Percentiles rank a stretch among this genome's conserved stretches.
Conservation (phyloP, 2,113 vertebrate species). For the Channa maculata region DNA sequence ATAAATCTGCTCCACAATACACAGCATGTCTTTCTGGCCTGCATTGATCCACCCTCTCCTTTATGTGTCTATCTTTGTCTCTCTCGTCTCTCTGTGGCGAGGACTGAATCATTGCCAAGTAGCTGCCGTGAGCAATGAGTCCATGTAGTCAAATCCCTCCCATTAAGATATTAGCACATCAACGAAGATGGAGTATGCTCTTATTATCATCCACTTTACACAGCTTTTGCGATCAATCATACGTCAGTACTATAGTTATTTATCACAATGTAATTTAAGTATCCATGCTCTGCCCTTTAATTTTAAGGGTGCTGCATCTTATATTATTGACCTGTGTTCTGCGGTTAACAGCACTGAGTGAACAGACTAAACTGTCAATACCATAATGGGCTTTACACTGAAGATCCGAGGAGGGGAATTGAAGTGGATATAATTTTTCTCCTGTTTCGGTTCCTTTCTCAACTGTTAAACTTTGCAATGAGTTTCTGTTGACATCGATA, state of each 20-base stretch:
- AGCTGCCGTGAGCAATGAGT: slow-evolving; percentile 30
- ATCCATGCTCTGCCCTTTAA: slow-evolving; percentile 10
- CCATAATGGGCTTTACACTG: slow-evolving; percentile 14
- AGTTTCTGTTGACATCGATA: not conserved
- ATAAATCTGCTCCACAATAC: slow-evolving; percentile 30
- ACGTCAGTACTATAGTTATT: slow-evolving; percentile 31
- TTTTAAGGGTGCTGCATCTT: not conserved
- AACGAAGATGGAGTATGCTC: slow-evolving; percentile 7
- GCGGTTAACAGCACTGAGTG: slow-evolving; percentile 16
- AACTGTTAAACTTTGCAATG: not conserved
- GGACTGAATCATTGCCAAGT: slow-evolving; percentile 48
- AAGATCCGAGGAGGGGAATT: not conserved
- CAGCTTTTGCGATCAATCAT: slow-evolving; percentile 19
- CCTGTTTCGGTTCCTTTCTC: slow-evolving; percentile 1
- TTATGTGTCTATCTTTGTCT: slow-evolving; percentile 18
- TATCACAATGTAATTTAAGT: slow-evolving; percentile 8
- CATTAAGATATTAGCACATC: slow-evolving; percentile 54
- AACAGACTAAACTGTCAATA: slow-evolving; percentile 22
- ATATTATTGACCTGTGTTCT: slow-evolving; percentile 25
- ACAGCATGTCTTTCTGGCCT: slow-evolving; percentile 23
- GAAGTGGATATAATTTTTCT: slow-evolving; percentile 15
- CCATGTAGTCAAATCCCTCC: slow-evolving; percentile 27
- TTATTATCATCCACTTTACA: slow-evolving; percentile 41
- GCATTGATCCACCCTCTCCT: slow-evolving; percentile 38
- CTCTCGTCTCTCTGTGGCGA: slow-evolving; percentile 29